phyloP scores from a whole-genome alignment of 2,113 vertebrate genomes.

The Ursus arctos region DNA sequence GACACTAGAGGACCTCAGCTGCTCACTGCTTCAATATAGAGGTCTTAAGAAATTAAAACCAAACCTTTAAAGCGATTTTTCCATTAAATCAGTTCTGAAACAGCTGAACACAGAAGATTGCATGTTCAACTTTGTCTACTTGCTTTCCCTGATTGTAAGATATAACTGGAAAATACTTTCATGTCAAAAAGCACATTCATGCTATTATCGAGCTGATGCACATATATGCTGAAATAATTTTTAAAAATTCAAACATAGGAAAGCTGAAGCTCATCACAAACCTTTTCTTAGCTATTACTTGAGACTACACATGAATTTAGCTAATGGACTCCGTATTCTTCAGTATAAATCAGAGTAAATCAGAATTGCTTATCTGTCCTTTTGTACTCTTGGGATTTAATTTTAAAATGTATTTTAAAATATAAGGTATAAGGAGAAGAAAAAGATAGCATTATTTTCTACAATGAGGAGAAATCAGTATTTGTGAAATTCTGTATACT shows the following conservation, averaged over 20 bases:
- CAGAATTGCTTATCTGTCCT: constrained; percentile 7
- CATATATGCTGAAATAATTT: not conserved
- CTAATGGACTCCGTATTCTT: not conserved
- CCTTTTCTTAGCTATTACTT: constrained; percentile 25
- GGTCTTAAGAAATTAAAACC: not conserved
- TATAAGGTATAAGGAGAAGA: not conserved
- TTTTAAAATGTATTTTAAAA: constrained; percentile 51
- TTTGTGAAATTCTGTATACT: not conserved
- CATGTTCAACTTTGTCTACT: not conserved
- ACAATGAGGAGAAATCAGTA: not conserved
- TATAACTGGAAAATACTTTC: not conserved
- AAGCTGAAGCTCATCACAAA: not conserved
- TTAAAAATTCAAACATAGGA: not conserved
- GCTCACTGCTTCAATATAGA: constrained; percentile 56
- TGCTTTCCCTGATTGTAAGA: not conserved
- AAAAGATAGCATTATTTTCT: not conserved
- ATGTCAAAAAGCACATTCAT: not conserved
- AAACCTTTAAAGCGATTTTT: constrained; percentile 31
- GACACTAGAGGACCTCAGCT: constrained; percentile 85
- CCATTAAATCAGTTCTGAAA: constrained; percentile 43
- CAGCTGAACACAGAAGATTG: not conserved
- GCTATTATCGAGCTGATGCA: constrained; percentile 4
- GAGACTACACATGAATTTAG: not conserved
- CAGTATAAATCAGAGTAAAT: constrained; percentile 14
- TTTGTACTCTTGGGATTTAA: not conserved